Evolutionary conservation across 2,888 invertebrate species (phyloP), one percentile per base, ranked within the genome.

Genomic region (Lochmaea capreae): DNA sequence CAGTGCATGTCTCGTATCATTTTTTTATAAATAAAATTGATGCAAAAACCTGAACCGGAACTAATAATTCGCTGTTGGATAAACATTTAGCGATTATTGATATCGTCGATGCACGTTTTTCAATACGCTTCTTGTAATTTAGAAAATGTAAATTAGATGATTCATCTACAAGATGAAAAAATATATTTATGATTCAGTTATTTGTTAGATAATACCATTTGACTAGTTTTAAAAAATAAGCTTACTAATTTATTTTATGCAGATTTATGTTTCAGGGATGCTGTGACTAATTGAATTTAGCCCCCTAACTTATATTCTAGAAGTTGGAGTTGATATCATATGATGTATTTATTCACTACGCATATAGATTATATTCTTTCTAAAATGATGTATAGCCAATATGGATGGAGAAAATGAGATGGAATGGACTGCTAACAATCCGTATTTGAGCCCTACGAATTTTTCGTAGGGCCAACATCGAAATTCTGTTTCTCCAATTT

Each of bases 11-110:
- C 3, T 16, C 9, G 14, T 52, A n/a, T n/a, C 0, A 49, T 49
- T n/a, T 14, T 16, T 16, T 54, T 18, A 54, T 54, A 54, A 54
- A 18, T 18, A 18, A 54, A 54, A 54, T 54, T 54, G 54, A 54
- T 54, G 54, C 54, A 18, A 54, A 52, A 54, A 54, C 54, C 16
- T 54, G 54, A 54, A 18, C 54, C 54, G 54, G 54, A 54, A 54
- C 54, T 54, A 54, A 54, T 16, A 16, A 9, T 54, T 54, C 16
- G 54, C 54, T 12, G 2, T 43, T 43, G 11, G 14, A 46, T 46
- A 46, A 54, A 54, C 54, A 54, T 54, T 16, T 18, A 54, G 18
- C 54, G 54, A 54, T 54, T 54, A 54, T 16, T 18, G 54, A 54
- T 18, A 54, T 16, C 18, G 10, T 54, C n/a, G 52, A 10, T 54